Evolutionary conservation across 2,797 vertebrate species (phyloP), one percentile per base, ranked within the genome.

Genomic region (Falco peregrinus): DNA sequence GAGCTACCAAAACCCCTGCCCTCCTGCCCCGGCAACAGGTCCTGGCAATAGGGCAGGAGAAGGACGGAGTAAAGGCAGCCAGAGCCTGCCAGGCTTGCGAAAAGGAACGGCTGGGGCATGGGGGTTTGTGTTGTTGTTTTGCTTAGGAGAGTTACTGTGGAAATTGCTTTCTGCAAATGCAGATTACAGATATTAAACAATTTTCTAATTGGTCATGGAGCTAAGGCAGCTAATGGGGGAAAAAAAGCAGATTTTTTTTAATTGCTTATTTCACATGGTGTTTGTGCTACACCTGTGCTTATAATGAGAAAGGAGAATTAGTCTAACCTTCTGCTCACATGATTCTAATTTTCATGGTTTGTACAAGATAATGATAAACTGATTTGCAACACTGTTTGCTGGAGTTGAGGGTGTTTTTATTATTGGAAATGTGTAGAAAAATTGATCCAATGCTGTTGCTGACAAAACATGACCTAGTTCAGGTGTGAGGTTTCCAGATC

Each of bases 161-260:
- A 98, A 98, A 98, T 99, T 98, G 98, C 98, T 98, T 99, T 99
- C 98, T 98, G 98, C 98, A 98, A 98, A 98, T 98, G 98, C 98
- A 98, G 98, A 98, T 98, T 98, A 98, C 98, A 97, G 98, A 98
- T 98, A 99, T 98, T 99, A 99, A 99, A 98, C 99, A 98, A 98
- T 99, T 98, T 98, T 98, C 98, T 98, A 98, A 99, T 99, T 99
- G 98, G 99, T 99, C 98, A 99, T 98, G 97, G 96, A 97, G 97
- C 93, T 96, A 98, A 99, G 98, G 98, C 98, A 98, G 98, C 98
- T 99, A 98, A 99, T 99, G 98, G 93, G 90, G 83, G 33, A 41
- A 98, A 99, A 95, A 99, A 99, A 98, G 96, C 98, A 98, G 98
- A 97, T 96, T 98, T 98, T 98, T 98, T 98, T 99, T 99, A 99